A percentile compares a stretch with the other conserved stretches of the same genome.
Evolutionary conservation across 2,888 invertebrate genomes (phyloP).

Genomic region (Bibio marci): DNA sequence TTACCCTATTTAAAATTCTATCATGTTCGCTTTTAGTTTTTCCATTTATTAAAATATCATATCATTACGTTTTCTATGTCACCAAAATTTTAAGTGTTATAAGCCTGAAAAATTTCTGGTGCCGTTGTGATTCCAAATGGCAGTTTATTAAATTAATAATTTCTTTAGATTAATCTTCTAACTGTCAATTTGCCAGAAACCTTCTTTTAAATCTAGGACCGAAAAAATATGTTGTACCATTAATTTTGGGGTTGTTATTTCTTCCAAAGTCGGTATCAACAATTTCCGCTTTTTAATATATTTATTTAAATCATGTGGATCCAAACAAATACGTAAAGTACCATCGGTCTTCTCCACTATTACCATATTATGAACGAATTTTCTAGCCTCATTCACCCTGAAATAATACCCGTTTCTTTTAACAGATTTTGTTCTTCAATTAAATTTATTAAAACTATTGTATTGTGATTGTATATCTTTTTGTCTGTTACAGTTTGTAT

Average conservation of each 20-base stretch:
- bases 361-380: not conserved
- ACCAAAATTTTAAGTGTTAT: slow-evolving; percentile 17
- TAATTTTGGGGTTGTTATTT: slow-evolving; percentile 10
- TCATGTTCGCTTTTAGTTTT: slow-evolving; percentile 10
- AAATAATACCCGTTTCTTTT: not conserved
- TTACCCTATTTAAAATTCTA: slow-evolving; percentile 6
- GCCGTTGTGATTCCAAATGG: slow-evolving; percentile 19
- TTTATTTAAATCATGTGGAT: slow-evolving; percentile 14
- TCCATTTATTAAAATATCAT: slow-evolving; percentile 18
- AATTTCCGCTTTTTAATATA: slow-evolving; percentile 10
- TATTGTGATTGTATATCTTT: no score
- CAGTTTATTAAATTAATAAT: slow-evolving; percentile 15
- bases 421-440: not conserved
- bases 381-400: not conserved
- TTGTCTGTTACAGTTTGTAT: no score
- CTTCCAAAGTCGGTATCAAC: slow-evolving; percentile 13
- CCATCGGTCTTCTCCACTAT: slow-evolving; percentile 8
- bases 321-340: slow-evolving; percentile 15
- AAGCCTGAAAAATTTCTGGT: slow-evolving; percentile 19
- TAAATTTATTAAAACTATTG: no score
- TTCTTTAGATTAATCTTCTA: slow-evolving; percentile 17
- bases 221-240: slow-evolving; percentile 12
- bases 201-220: slow-evolving; percentile 13
- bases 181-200: slow-evolving; percentile 9
- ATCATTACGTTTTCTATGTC: slow-evolving; percentile 18